Conservation (phyloP, 2,888 invertebrate species). For the Magallana nippona region DNA sequence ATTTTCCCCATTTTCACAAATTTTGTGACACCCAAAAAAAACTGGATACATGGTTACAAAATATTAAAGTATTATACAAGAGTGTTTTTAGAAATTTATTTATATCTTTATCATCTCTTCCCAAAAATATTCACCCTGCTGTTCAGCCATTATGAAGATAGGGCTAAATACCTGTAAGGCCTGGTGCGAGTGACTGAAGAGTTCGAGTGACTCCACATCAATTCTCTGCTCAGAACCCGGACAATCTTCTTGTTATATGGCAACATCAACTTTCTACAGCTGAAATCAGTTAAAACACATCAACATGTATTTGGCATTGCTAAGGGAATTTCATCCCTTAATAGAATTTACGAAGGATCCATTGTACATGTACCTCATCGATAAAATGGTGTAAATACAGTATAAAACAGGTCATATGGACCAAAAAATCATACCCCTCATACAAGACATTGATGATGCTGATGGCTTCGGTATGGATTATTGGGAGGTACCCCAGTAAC, state of each 20-base stretch:
- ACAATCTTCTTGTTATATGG: not conserved
- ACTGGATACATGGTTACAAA: no score
- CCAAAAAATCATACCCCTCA: not conserved
- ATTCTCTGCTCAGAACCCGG: not conserved
- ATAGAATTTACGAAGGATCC: no score
- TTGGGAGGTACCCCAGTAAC: not conserved
- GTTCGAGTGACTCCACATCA: not conserved
- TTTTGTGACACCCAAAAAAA: no score
- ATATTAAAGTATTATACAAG: no score
- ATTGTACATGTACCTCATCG: no score
- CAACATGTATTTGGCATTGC: not conserved
- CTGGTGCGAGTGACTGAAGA: not conserved
- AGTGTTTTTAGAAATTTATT: no score
- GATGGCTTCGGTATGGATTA: not conserved
- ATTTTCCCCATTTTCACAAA: no score
- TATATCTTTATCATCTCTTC: no score
- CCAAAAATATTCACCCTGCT: no score
- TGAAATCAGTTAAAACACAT: slow-evolving; percentile 16
- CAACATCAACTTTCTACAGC: slow-evolving; percentile 33
- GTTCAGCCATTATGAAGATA: not conserved
- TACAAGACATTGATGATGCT: not conserved
- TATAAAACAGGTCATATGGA: no score
- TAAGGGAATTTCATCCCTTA: no score
- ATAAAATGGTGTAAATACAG: no score
- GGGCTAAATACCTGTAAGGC: not conserved